A percentile compares a stretch with the other conserved stretches of the same genome.
Conservation (phyloP, 2,888 invertebrate genomes). For the Euplagia quadripunctaria region DNA sequence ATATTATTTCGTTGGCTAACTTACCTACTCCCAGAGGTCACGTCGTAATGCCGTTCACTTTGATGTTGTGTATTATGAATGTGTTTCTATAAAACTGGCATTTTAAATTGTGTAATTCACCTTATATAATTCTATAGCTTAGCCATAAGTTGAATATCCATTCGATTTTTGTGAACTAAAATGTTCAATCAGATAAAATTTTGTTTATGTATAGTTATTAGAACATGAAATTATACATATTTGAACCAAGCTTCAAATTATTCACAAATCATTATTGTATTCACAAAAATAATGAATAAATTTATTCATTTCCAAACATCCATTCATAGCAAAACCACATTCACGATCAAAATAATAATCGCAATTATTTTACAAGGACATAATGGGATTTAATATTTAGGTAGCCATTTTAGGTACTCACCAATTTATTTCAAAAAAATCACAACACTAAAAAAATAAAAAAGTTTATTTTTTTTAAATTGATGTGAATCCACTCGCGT, state of each 20-base stretch:
- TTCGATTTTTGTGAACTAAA: not conserved
- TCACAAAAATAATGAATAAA: slow-evolving; percentile 1
- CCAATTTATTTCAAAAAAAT: slow-evolving; percentile 30
- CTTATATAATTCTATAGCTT: slow-evolving; percentile 35
- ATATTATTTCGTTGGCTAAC: slow-evolving; percentile 24
- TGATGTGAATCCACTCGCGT: slow-evolving; percentile 61
- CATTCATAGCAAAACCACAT: slow-evolving; percentile 11
- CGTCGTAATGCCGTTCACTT: slow-evolving; percentile 43
- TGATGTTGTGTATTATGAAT: slow-evolving; percentile 10
- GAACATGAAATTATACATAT: not conserved
- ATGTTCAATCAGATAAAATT: not conserved
- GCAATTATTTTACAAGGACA: slow-evolving; percentile 54
- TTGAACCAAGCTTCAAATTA: not conserved
- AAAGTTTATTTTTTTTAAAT: slow-evolving; percentile 11
- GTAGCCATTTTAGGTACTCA: slow-evolving; percentile 27
- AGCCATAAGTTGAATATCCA: not conserved
- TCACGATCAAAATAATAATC: slow-evolving; percentile 36
- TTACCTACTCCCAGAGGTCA: slow-evolving; percentile 42
- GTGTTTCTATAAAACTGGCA: slow-evolving; percentile 31
- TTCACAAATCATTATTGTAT: not conserved
- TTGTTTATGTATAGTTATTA: not conserved
- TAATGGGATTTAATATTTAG: not conserved
- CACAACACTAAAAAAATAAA: slow-evolving; percentile 26
- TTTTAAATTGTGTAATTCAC: slow-evolving; percentile 39
- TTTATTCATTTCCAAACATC: slow-evolving; percentile 8